Conservation (phyloP, 2,797 vertebrate species). For the Rallus crepitans region DNA sequence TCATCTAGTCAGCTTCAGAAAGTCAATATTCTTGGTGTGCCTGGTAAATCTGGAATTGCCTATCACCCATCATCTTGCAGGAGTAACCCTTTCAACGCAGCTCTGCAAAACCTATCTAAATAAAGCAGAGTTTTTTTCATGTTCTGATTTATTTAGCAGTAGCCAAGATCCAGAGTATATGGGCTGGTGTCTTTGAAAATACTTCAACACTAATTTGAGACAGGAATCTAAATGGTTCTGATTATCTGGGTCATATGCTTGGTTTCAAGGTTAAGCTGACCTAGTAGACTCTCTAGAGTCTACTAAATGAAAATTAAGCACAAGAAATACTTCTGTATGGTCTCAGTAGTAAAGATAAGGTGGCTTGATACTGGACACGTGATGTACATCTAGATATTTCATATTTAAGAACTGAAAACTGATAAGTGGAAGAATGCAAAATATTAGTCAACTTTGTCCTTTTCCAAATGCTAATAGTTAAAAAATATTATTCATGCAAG, state of each 20-base stretch:
- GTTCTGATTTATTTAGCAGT: background rate
- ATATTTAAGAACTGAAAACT: background rate
- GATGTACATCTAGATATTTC: background rate
- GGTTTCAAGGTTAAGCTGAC: background rate
- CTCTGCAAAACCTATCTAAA: background rate
- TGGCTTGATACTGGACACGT: background rate
- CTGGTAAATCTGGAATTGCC: background rate
- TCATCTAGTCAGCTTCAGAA: conserved; percentile 18
- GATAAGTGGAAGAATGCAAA: background rate
- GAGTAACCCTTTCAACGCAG: background rate
- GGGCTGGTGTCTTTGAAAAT: background rate
- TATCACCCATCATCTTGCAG: background rate
- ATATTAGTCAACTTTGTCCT: background rate
- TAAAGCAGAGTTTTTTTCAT: background rate
- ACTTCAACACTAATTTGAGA: background rate
- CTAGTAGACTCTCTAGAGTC: background rate
- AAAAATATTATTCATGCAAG: background rate
- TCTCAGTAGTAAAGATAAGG: background rate
- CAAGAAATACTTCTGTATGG: background rate
- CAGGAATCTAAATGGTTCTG: background rate
- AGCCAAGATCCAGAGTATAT: background rate
- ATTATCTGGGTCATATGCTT: background rate
- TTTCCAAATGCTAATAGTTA: background rate
- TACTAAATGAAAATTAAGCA: background rate
- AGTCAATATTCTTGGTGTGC: conserved; percentile 3